A percentile compares a stretch with the other conserved stretches of the same genome.
Evolutionary conservation across 1,140 invertebrate species (phyloP).

Genomic region (Drosophila subobscura): DNA sequence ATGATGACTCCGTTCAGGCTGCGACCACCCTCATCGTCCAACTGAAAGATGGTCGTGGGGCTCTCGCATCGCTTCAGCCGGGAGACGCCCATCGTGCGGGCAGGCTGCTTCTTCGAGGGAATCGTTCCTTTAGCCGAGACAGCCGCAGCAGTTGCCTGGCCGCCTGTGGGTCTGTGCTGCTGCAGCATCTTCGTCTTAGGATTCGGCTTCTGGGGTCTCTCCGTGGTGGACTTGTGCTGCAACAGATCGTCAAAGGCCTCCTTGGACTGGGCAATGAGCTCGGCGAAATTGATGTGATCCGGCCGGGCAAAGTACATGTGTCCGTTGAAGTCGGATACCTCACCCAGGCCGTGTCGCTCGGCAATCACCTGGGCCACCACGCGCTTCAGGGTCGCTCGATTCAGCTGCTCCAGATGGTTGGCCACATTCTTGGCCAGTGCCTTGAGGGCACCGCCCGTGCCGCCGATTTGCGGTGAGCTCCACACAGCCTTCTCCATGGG

Average conservation of each 20-base stretch:
- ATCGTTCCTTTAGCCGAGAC: no score
- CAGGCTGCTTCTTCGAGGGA: no score
- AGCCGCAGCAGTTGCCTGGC: no score
- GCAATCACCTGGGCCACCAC: slow-evolving; percentile 71
- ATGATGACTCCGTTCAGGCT: slow-evolving; percentile 46
- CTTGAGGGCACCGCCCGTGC: slow-evolving; percentile 58
- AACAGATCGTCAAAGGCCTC: slow-evolving; percentile 63
- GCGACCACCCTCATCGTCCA: slow-evolving; percentile 6
- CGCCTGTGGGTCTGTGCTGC: neutral
- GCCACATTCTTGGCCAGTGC: slow-evolving; percentile 63
- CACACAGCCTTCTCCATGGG: slow-evolving; percentile 46
- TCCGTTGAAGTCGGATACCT: slow-evolving; percentile 61
- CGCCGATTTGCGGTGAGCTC: slow-evolving; percentile 48
- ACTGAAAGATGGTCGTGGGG: slow-evolving; percentile 23
- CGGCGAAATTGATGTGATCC: slow-evolving; percentile 47
- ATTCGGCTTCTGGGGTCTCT: neutral
- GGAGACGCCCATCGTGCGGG: neutral
- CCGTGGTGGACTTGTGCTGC: slow-evolving; percentile 12
- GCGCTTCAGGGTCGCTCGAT: slow-evolving; percentile 47
- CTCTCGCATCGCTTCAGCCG: neutral
- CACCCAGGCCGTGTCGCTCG: slow-evolving; percentile 50
- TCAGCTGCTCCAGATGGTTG: slow-evolving; percentile 42
- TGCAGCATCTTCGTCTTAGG: neutral
- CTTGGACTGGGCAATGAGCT: slow-evolving; percentile 61
- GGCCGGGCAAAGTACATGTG: slow-evolving; percentile 66